Conservation (phyloP, 2,113 vertebrate species). For the Spilogale gracilis region DNA sequence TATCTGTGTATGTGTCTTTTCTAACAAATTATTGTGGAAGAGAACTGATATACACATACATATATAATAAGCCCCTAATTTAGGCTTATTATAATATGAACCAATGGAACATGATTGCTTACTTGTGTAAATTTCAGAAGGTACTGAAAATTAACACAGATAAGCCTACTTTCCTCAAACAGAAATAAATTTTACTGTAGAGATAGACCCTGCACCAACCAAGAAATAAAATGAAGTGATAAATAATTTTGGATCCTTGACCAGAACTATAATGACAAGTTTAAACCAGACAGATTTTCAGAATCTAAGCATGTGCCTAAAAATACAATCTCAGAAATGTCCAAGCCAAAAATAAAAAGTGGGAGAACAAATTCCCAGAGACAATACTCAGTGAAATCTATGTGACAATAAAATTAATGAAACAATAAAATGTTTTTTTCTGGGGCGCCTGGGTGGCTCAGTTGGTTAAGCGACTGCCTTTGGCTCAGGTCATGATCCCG, state of each 20-base stretch:
- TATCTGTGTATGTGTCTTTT: background rate
- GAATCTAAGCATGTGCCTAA: background rate
- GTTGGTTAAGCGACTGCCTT: too few relatives aligned
- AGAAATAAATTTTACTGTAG: background rate
- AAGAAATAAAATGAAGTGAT: slow-evolving; percentile 24
- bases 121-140: background rate
- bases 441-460: too few relatives aligned
- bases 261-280: background rate
- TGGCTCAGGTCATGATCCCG: too few relatives aligned
- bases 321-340: slow-evolving; percentile 28
- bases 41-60: background rate
- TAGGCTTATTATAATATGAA: background rate
- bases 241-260: background rate
- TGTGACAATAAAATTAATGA: slow-evolving; percentile 1
- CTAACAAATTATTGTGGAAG: background rate
- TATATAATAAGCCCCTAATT: background rate
- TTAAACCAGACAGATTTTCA: slow-evolving; percentile 42
- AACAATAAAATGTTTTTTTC: background rate
- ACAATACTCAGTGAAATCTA: slow-evolving; percentile 30
- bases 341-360: slow-evolving; percentile 60
- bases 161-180: background rate
- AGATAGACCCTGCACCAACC: background rate
- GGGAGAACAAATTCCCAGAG: slow-evolving; percentile 20
- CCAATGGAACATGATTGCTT: background rate
- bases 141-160: background rate